Base-by-base conservation (phyloP, 2,888 invertebrate genomes). In the Tuta absoluta region DNA sequence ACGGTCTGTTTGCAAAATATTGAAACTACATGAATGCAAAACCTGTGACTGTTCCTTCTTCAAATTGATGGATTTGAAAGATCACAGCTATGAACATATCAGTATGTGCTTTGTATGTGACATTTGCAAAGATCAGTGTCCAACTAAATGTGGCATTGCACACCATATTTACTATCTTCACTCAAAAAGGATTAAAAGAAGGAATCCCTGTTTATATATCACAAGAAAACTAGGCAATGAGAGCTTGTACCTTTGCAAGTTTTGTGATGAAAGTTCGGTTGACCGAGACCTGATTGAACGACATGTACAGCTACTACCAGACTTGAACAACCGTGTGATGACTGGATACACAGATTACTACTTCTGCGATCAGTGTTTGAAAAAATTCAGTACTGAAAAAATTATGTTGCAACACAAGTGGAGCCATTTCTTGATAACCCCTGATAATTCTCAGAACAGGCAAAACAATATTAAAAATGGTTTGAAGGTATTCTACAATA, bases 331-430 rank as follows among this genome's bases (percentile, higher is more conserved):
- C 56, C 75, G 76, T 63, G 80, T 77, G 0, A 85, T 81, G 74
- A 87, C 84, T 0, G 86, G 85, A 0, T 85, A 86, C 19, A 83
- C 82, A 69, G 86, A 89, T 49, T 85, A 81, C 58, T 87, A 85
- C 61, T 85, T 86, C 66, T 91, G 90, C 49, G 86, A 90, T 58
- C 85, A 87, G 53, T 90, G 89, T 62, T 71, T 79, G 49, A 78
- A 78, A 37, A 85, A 85, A 58, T 90, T 88, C 76, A 76, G 76
- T 12, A 82, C 81, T 0, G 89, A 91, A 69, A 80, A 78, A 0
- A 78, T 81, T 5, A 87, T 89, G 86, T 60, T 89, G 0, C 82
- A 86, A 17, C 91, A 91, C 65, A 89, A 90, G 66, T 89, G 88
- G 89, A 78, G 82, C 0, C 90, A 90, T 69, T 88, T 84, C 67